Percentiles rank a stretch among this genome's conserved stretches.
Conservation (phyloP, 1,140 invertebrate genomes). For the Brachionus koreanus region DNA sequence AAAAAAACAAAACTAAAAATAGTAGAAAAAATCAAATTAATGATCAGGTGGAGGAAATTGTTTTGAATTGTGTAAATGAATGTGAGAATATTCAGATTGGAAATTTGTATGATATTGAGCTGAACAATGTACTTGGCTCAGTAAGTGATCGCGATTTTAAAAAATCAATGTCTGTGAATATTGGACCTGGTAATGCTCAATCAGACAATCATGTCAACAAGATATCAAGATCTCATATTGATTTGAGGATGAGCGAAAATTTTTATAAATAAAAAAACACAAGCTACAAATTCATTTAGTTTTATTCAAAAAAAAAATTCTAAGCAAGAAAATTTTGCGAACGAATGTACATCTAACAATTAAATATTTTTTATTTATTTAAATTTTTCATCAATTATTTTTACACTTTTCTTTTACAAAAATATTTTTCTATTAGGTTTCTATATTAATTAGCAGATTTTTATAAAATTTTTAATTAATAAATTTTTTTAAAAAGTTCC, state of each 20-base stretch:
- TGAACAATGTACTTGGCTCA: neutral
- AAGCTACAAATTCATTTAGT: neutral
- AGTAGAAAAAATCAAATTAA: neutral
- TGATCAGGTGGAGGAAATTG: neutral
- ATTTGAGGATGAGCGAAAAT: neutral
- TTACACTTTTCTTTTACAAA: neutral
- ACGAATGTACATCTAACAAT: constrained; percentile 16
- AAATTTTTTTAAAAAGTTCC: too few species aligned
- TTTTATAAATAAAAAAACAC: neutral
- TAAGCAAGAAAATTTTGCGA: neutral
- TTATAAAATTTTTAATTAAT: too few species aligned
- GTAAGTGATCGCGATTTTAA: neutral
- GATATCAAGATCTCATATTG: constrained; percentile 1
- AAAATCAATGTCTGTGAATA: constrained; percentile 13
- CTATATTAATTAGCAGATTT: too few species aligned
- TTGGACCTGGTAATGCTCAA: neutral
- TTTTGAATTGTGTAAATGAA: neutral
- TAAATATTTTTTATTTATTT: constrained; percentile 35
- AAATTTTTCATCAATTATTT: constrained; percentile 13
- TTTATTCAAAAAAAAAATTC: constrained; percentile 40
- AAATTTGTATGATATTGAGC: neutral
- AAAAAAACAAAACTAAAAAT: neutral
- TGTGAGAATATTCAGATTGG: neutral
- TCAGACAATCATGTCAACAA: neutral
- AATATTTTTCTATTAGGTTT: too few species aligned